Evolutionary conservation across 2,797 vertebrate genomes (phyloP), one percentile per base, ranked within the genome.

Genomic region (Merluccius polli): DNA sequence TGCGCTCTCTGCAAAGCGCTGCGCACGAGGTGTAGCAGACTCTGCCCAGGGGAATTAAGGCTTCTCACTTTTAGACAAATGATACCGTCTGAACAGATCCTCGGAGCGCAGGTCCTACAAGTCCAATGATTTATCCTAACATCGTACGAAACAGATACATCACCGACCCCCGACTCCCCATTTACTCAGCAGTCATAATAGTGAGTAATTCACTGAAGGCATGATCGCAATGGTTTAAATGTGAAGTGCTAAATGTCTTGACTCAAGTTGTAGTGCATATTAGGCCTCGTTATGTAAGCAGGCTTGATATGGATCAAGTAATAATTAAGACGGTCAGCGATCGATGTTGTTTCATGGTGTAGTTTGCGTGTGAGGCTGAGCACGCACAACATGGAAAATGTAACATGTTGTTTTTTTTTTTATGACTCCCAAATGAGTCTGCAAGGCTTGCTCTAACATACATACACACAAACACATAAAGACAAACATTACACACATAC

Each of bases 391-490:
- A 65, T 27, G 24, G 52, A 63, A n/a, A 63, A 24, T 52, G 5
- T 3, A 35, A 8, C 4, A 21, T n/a, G 16, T 48, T n/a, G 33
- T 59, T 24, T n/a, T 59, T 24, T 24, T 24, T 59, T 8, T 8
- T 4, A 59, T 24, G 24, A 59, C 7, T 65, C 24, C 24, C 59
- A 9, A 65, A 65, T 27, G 59, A 27, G 2, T 65, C 59, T 12
- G 29, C 24, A 69, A 31, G 31, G 67, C 29, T 31, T 32, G 31
- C 30, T 16, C 29, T 31, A 68, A 68, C 27, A 69, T 69, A 44
- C 70, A 71, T 10, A 71, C 32, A 71, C 32, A 35, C 33, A 35
- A 30, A 71, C 70, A 71, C 32, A 36, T 24, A 71, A n/a, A 36
- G 29, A 33, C 69, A 70, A 13, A 70, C 31, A 70, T 32, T 16